phyloP scores from a whole-genome alignment of 1,140 invertebrate species.

The Drosophila kanapiae region DNA sequence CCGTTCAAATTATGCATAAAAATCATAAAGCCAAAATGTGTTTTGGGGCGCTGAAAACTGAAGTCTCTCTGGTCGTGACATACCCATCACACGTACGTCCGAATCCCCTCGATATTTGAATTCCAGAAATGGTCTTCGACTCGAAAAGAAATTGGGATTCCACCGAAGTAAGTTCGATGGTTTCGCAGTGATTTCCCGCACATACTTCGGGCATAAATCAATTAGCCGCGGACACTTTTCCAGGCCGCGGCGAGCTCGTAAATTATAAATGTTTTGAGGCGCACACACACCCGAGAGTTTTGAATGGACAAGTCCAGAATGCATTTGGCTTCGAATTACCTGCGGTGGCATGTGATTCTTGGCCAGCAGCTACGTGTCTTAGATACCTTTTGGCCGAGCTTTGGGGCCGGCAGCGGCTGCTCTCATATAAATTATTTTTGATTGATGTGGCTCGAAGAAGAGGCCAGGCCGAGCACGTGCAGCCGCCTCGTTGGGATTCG shows the following conservation, averaged over 20 bases:
- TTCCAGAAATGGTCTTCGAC: slow-evolving; percentile 7
- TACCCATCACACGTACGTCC: slow-evolving; percentile 35
- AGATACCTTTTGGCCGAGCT: slow-evolving; percentile 51
- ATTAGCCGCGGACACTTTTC: slow-evolving; percentile 71
- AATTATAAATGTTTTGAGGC: slow-evolving; percentile 60
- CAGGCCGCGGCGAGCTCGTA: slow-evolving; percentile 66
- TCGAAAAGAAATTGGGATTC: slow-evolving; percentile 22
- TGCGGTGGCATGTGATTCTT: slow-evolving; percentile 41
- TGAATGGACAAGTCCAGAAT: slow-evolving; percentile 46
- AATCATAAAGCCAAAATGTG: slow-evolving; percentile 5
- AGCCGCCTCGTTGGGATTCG: slow-evolving; percentile 60
- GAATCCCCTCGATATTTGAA: slow-evolving; percentile 18
- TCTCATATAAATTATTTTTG: slow-evolving; percentile 80
- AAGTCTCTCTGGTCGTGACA: slow-evolving; percentile 30
- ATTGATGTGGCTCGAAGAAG: slow-evolving; percentile 66
- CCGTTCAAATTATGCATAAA: neutral
- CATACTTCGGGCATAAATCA: slow-evolving; percentile 61
- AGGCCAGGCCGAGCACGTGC: slow-evolving; percentile 62
- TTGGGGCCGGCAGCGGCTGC: slow-evolving; percentile 36
- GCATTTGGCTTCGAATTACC: slow-evolving; percentile 52
- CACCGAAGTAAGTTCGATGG: slow-evolving; percentile 2
- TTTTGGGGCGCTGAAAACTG: slow-evolving; percentile 1
- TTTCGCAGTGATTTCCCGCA: slow-evolving; percentile 15
- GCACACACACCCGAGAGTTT: slow-evolving; percentile 28
- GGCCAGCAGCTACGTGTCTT: slow-evolving; percentile 33